Evolutionary conservation across 1,140 invertebrate species (phyloP), one percentile per base, ranked within the genome.

Genomic region (Lucilia sericata): DNA sequence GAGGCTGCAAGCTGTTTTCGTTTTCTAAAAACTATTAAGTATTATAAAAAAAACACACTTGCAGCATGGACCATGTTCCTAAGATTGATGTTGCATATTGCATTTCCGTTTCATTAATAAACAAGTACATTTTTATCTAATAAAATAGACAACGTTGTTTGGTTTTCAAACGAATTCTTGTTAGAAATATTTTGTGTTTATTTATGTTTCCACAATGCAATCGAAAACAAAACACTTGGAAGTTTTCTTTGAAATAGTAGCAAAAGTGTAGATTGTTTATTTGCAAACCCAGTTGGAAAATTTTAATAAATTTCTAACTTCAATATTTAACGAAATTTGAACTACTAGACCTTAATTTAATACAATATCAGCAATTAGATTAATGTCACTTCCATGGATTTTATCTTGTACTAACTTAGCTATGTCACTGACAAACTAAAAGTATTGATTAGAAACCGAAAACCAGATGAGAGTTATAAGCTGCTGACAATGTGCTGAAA

Each of bases 231-330:
- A 60, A 25, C 65, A 70, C 65, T 70, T 70, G 65, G 65, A 70
- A 70, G 65, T 70, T 70, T 70, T 70, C 65, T 25, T 70, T 70
- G 55, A 17, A 60, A 60, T n/a, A n/a, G 55, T n/a, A 3, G 55
- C 17, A 60, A 17, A 17, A 60, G 14, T 8, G 5, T 42, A 7
- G 5, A 0, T 42, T 10, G 42, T 42, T 3, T 42, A 0, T 42
- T 42, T 42, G 42, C 42, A 42, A 10, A 8, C 42, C 42, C 42
- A 10, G 5, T 42, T 8, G 42, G 42, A 42, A 30, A 42, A 42
- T 42, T 42, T 42, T 5, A 42, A 42, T 7, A 42, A 5, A 42
- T 30, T 30, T 30, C 42, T 2, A 42, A 8, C 42, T 42, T 7
- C 42, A 42, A 42, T 7, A 42, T 10, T 42, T 10, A 2, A 42